Evolutionary conservation across 2,888 invertebrate species (phyloP), one percentile per base, ranked within the genome.

Genomic region (Conistra vaccinii): DNA sequence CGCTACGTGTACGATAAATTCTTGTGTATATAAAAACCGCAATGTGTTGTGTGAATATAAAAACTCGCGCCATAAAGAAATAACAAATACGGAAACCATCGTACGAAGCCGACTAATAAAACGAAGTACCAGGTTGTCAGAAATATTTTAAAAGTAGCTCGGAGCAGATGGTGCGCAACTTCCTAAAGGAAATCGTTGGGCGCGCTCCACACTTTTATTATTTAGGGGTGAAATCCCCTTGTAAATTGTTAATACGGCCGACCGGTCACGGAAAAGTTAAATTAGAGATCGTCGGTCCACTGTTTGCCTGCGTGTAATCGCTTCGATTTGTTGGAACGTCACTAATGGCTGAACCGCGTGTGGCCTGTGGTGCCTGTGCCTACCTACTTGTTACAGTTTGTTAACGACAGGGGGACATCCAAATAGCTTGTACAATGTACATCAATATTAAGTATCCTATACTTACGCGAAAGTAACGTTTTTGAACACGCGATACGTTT

Each of bases 231-330:
- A 89, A 89, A 92, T 93, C 93, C 92, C 93, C 93, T 92, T 92
- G 90, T 93, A 93, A 94, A 94, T 93, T 91, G 91, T 89, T 88
- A 89, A 89, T 89, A 90, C 90, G 92, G 91, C 86, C 90, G 90
- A 88, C 86, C 91, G 91, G 93, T 93, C 94, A 93, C 94, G 93
- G 92, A 91, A 94, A 94, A 95, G 92, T 93, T 93, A 92, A 94
- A 94, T 95, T 94, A 95, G 92, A 92, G 88, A 86, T 86, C 88
- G 89, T 88, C 89, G 89, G 90, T 70, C 87, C 85, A 87, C 78
- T 91, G 92, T 91, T 91, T 89, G 90, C 87, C 89, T 84, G 90
- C 86, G 85, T 89, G 91, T 93, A 93, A 92, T 92, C 90, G 91
- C 85, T 90, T 90, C 92, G 91, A 92, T 93, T 93, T 93, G 92